These are phyloP conservation scores for Aphis craccivora DNA, from an alignment of 1,140 invertebrate genomes.

Conservation along the genomic window DNA sequence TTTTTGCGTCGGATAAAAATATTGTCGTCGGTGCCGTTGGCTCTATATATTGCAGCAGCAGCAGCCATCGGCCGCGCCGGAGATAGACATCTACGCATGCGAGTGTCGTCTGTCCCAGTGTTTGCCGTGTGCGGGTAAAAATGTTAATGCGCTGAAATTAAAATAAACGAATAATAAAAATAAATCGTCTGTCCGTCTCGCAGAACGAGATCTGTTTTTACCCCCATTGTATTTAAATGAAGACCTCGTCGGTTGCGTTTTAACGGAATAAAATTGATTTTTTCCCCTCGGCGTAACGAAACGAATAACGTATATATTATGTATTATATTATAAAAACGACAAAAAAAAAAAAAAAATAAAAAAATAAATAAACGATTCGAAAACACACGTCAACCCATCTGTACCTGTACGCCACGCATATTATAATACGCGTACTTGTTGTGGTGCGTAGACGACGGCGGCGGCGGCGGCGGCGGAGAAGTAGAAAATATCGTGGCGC, in stretches of 20 bases:
- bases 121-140: not conserved
- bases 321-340: not conserved
- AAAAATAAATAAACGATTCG: not conserved
- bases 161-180: constrained; percentile 58
- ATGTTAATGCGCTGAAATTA: constrained; percentile 57
- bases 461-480: not conserved
- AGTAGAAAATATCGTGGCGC: constrained; percentile 29
- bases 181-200: constrained; percentile 57
- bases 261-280: constrained; percentile 53
- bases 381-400: not conserved
- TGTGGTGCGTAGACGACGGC: not conserved
- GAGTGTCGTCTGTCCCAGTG: not conserved
- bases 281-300: not conserved
- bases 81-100: constrained; percentile 48
- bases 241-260: constrained; percentile 42
- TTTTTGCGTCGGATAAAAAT: constrained; percentile 28
- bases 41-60: not conserved
- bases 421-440: not conserved
- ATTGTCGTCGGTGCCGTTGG: constrained; percentile 11
- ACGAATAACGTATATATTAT: not conserved
- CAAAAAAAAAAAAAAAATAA: not conserved
- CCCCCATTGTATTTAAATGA: constrained; percentile 58
- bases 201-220: constrained; percentile 45
- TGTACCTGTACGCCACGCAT: constrained; percentile 5
- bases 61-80: not conserved